A percentile compares a stretch with the other conserved stretches of the same genome.
Conservation (phyloP, 2,113 vertebrate genomes). For the Thermophis baileyi region DNA sequence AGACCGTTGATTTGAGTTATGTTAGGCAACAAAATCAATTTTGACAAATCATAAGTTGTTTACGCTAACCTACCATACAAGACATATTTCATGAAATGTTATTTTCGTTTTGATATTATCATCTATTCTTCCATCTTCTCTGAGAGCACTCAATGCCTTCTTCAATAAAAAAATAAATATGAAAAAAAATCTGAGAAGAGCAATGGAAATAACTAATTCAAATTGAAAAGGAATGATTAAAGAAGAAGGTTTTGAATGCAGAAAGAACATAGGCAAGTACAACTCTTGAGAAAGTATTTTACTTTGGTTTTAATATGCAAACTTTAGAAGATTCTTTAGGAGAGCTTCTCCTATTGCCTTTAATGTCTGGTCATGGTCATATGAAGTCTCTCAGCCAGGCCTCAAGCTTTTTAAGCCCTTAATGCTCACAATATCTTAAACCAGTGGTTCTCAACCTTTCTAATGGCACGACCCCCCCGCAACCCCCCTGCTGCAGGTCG, state of each 20-base stretch:
- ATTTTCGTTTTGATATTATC: not conserved
- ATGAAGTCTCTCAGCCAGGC: not conserved
- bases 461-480: too few species aligned
- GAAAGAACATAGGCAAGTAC: not conserved
- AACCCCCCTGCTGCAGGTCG: too few species aligned
- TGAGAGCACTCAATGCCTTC: not conserved
- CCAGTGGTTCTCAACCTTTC: too few species aligned
- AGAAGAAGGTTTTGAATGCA: not conserved
- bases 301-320: not conserved
- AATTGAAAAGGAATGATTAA: not conserved
- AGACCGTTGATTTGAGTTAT: not conserved
- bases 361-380: not conserved
- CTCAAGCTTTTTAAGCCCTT: not conserved
- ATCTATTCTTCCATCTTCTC: not conserved
- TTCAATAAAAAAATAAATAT: not conserved
- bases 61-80: not conserved
- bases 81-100: not conserved
- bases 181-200: not conserved
- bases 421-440: not conserved
- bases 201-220: not conserved
- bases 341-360: not conserved
- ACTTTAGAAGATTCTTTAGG: not conserved
- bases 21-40: not conserved
- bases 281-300: not conserved
- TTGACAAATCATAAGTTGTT: not conserved